Evolutionary conservation across 1,140 invertebrate genomes (phyloP).

Genomic region (Phthorimaea operculella): DNA sequence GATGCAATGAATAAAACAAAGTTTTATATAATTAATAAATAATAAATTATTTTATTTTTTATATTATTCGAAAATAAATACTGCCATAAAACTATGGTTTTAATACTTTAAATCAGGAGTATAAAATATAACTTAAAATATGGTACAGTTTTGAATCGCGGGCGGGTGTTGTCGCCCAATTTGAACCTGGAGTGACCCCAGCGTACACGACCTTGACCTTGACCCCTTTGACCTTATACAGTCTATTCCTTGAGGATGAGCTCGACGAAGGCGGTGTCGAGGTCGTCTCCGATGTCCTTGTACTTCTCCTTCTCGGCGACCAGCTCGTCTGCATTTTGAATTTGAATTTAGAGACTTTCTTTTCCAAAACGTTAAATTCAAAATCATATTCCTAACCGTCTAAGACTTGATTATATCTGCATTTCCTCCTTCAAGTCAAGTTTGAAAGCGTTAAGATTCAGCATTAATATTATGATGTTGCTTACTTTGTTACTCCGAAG

Average conservation of each 20-base stretch:
- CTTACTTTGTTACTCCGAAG: conserved; percentile 63
- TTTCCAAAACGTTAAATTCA: background rate
- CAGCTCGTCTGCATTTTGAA: conserved; percentile 89
- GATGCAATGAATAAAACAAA: conserved; percentile 18
- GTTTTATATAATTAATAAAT: conserved; percentile 47
- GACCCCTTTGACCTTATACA: background rate
- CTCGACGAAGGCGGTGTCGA: conserved; percentile 98
- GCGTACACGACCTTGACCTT: conserved; percentile 3
- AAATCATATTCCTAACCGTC: conserved; percentile 20
- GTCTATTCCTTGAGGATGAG: conserved; percentile 80
- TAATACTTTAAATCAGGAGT: conserved; percentile 58
- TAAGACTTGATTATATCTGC: conserved; percentile 16
- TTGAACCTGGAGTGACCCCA: background rate
- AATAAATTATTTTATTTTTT: conserved; percentile 65
- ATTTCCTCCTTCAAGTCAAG: conserved; percentile 36
- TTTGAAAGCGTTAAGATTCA: conserved; percentile 35
- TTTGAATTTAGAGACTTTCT: background rate
- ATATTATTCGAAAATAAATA: conserved; percentile 64
- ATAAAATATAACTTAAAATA: conserved; percentile 55
- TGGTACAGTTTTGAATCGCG: conserved; percentile 45
- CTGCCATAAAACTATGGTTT: conserved; percentile 53
- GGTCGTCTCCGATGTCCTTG: conserved; percentile 99
- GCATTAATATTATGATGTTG: conserved; percentile 37
- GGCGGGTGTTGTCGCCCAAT: conserved; percentile 26
- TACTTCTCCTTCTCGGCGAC: conserved; percentile 99